Base-by-base conservation (phyloP, 2,888 invertebrate species). In the Colletes collaris region DNA sequence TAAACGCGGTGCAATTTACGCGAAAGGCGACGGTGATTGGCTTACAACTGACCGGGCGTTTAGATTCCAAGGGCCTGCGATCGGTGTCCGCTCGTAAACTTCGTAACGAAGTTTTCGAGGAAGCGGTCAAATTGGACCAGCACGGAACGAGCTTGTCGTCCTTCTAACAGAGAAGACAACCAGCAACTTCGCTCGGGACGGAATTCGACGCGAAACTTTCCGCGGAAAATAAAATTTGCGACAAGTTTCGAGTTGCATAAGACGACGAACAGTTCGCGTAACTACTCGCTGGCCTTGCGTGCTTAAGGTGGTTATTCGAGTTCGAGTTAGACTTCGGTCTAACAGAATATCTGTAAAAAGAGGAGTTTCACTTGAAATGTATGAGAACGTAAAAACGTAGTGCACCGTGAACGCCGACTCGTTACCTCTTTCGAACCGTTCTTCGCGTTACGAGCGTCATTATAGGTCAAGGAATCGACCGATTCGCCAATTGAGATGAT, bases 301-400 rank as follows among this genome's bases (percentile, higher is more conserved):
- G 27, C n/a, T n/a, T 40, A 27, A 40, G 37, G 13, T 59, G 35
- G 37, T n/a, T n/a, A n/a, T n/a, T 37, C 58, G 13, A 40, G 40
- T 59, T 16, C n/a, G 58, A 37, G 40, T 40, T 40, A 40, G 40
- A 40, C 40, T 40, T 40, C 40, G 40, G 7, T 40, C 40, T 40
- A 7, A 40, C 40, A 7, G 40, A 40, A 40, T 7, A 7, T 40
- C 40, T 40, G 40, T 40, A 7, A 40, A 40, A 40, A 40, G 7
- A 1, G 7, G 40, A 7, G 7, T 7, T 40, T 40, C 7, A 40
- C 40, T 6, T 40, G 1, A 40, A 40, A 40, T 40, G 4, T 59
- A 59, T 59, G n/a, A 16, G 37, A 37, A 37, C 13, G 37, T 40
- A 40, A 59, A 37, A 59, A 59, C 58, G 58, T n/a, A 13, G 37